Evolutionary conservation across 2,113 vertebrate species (phyloP).

Genomic region (Mormoops blainvillei): DNA sequence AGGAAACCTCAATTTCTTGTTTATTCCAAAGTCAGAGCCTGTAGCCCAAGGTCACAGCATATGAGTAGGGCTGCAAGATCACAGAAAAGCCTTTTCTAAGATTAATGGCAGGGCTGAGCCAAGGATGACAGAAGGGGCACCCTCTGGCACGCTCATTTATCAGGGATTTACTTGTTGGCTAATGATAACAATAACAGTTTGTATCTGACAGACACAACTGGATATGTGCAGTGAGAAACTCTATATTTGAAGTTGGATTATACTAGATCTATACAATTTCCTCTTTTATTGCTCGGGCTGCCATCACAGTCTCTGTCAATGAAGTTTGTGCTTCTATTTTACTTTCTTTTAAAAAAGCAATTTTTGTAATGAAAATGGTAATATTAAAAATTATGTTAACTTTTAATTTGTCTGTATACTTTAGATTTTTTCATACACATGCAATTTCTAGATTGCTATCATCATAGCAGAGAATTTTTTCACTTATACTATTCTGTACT

Average conservation of each 20-base stretch:
- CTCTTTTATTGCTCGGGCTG: not conserved
- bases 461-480: not conserved
- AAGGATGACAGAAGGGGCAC: constrained; percentile 32
- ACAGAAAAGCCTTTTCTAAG: constrained; percentile 37
- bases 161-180: constrained; percentile 62
- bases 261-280: constrained; percentile 40
- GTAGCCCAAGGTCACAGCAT: constrained; percentile 30
- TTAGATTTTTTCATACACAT: not conserved
- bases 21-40: constrained; percentile 33
- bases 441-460: not conserved
- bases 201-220: constrained; percentile 59
- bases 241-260: constrained; percentile 47
- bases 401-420: not conserved
- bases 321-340: not conserved
- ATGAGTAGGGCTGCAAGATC: not conserved
- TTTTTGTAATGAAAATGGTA: not conserved
- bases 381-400: not conserved
- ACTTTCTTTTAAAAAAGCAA: not conserved
- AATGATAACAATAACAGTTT: constrained; percentile 63
- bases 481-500: not conserved
- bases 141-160: constrained; percentile 58
- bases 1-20: not conserved
- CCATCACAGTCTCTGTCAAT: not conserved
- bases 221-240: constrained; percentile 20
- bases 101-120: constrained; percentile 56